These are phyloP conservation scores for Philaenus spumarius DNA, from an alignment of 1,140 invertebrate genomes.

Conservation along the genomic window DNA sequence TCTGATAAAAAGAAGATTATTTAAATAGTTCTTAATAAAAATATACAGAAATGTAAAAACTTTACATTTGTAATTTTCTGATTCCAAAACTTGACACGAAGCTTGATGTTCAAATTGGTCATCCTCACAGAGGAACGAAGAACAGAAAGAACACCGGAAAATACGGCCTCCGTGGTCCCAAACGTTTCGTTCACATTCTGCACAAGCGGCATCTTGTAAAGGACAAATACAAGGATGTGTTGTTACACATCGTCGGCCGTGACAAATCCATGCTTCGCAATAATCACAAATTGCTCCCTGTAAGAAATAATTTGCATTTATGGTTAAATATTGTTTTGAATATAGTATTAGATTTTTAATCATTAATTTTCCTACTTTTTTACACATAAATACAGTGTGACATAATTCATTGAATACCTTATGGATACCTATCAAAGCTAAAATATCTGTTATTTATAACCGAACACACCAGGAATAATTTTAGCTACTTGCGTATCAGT, in stretches of 20 bases:
- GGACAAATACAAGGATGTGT: slow-evolving; percentile 91
- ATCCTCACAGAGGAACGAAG: slow-evolving; percentile 90
- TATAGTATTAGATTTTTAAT: too few relatives aligned
- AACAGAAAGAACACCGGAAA: slow-evolving; percentile 89
- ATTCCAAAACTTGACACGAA: slow-evolving; percentile 89
- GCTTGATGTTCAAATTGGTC: slow-evolving; percentile 99
- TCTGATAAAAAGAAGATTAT: background rate
- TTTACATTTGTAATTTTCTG: slow-evolving; percentile 89
- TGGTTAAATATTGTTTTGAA: too few relatives aligned
- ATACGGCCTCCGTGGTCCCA: slow-evolving; percentile 93
- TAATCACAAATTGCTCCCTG: slow-evolving; percentile 95
- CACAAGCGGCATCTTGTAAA: slow-evolving; percentile 76
- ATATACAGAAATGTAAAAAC: slow-evolving; percentile 25
- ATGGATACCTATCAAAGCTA: background rate
- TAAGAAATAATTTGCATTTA: too few relatives aligned
- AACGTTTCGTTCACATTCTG: slow-evolving; percentile 85
- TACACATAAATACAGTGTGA: too few relatives aligned
- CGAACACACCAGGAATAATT: too few relatives aligned
- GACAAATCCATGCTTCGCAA: slow-evolving; percentile 96
- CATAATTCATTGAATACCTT: too few relatives aligned
- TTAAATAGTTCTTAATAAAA: background rate
- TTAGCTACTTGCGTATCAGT: too few relatives aligned
- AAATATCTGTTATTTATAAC: background rate
- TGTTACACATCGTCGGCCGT: slow-evolving; percentile 84
- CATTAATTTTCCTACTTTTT: too few relatives aligned